These are phyloP conservation scores for Torymus aiolomorphi DNA, from an alignment of 2,888 invertebrate species.

Conservation along the genomic window DNA sequence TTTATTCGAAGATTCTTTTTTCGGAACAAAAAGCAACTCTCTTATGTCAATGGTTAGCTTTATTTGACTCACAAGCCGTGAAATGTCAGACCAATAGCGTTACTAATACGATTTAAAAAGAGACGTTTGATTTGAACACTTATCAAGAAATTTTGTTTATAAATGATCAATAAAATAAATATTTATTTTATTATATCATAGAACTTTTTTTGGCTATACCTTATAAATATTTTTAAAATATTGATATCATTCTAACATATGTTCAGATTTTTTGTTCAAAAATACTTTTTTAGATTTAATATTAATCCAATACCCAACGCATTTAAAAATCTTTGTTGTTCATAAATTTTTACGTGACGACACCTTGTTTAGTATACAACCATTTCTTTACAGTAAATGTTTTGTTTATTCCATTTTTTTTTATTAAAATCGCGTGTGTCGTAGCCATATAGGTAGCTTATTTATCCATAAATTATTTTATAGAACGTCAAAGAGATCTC, in stretches of 20 bases:
- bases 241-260: not conserved
- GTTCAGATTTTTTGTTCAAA: not conserved
- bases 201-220: no score
- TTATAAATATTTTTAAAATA: not conserved
- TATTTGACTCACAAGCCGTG: no score
- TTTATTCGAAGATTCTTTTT: no score
- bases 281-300: no score
- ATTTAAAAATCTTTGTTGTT: not conserved
- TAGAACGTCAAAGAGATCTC: slow-evolving; percentile 32
- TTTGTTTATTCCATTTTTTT: not conserved
- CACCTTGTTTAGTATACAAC: not conserved
- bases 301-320: not conserved
- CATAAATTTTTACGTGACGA: slow-evolving; percentile 26
- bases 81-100: no score
- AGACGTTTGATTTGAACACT: no score
- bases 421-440: slow-evolving; percentile 8
- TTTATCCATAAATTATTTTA: slow-evolving; percentile 29
- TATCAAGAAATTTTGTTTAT: no score
- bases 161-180: no score
- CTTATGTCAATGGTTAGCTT: no score
- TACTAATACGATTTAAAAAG: no score
- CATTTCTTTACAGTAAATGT: not conserved
- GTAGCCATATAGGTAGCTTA: slow-evolving; percentile 5
- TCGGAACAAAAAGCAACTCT: no score
- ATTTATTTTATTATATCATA: no score